phyloP scores from a whole-genome alignment of 2,888 invertebrate species.

The Ceraclea dissimilis region DNA sequence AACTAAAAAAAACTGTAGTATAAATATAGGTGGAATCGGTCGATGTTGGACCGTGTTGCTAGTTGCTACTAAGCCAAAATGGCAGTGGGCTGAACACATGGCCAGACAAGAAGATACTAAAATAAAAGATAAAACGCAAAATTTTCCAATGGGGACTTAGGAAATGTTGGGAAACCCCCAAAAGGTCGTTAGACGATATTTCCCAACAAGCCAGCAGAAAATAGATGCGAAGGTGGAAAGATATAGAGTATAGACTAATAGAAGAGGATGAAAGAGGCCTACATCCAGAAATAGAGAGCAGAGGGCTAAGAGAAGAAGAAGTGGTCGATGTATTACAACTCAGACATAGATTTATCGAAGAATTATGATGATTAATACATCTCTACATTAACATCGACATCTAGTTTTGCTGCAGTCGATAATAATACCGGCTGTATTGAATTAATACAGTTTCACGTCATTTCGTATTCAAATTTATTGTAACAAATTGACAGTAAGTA shows the following conservation, averaged over 20 bases:
- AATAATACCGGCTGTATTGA: conserved; percentile 2
- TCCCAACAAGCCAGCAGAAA: background rate
- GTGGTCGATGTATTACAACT: no score
- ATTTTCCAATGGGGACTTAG: background rate
- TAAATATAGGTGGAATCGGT: no score
- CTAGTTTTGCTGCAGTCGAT: no score
- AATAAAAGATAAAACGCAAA: background rate
- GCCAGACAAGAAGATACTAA: no score
- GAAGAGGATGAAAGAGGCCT: background rate
- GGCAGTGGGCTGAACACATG: background rate
- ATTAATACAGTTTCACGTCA: conserved; percentile 16
- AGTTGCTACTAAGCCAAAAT: no score
- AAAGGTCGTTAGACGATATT: background rate
- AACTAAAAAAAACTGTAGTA: no score
- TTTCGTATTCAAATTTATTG: conserved; percentile 21
- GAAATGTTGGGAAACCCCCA: background rate
- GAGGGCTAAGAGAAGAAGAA: background rate
- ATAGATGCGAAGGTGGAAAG: background rate
- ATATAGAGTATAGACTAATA: background rate
- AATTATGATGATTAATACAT: no score
- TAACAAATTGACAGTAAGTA: conserved; percentile 16
- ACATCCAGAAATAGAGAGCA: background rate
- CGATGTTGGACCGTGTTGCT: no score
- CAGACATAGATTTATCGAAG: no score
- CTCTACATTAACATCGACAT: no score